Percentiles rank a stretch among this genome's conserved stretches.
Conservation (phyloP, 2,888 invertebrate genomes). For the Lasioglossum morio region DNA sequence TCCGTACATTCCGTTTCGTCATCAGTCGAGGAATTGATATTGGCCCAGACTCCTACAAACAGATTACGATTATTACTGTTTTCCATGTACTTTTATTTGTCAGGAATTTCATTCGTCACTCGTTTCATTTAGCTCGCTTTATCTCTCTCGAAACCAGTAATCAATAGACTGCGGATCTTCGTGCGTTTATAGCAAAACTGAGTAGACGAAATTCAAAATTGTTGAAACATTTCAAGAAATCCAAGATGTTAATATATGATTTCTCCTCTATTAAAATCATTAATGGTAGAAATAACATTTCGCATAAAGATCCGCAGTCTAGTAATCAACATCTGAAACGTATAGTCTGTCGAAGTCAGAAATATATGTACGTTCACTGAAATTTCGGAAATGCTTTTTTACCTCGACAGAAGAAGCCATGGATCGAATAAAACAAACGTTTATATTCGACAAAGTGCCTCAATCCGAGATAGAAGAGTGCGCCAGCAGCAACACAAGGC, state of each 20-base stretch:
- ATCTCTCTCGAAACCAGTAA: not conserved
- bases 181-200: too few relatives aligned
- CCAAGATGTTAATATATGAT: too few relatives aligned
- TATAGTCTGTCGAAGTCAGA: too few relatives aligned
- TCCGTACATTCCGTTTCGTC: conserved; percentile 13
- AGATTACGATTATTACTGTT: not conserved
- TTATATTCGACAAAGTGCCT: conserved; percentile 72
- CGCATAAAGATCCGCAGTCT: too few relatives aligned
- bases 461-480: conserved; percentile 47
- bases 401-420: conserved; percentile 75
- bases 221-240: too few relatives aligned
- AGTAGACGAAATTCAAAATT: too few relatives aligned
- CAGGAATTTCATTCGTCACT: not conserved
- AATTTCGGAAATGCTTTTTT: not conserved
- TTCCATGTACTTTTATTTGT: not conserved
- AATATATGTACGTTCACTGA: too few relatives aligned
- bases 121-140: not conserved
- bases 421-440: conserved; percentile 74
- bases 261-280: too few relatives aligned
- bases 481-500: not conserved
- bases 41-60: not conserved
- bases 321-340: too few relatives aligned
- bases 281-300: too few relatives aligned
- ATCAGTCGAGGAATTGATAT: not conserved
- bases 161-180: not conserved